Percentiles rank a stretch among this genome's conserved stretches.
phyloP scores from a whole-genome alignment of 64 coral and sea anemone species.

The Montipora efflorescens region DNA sequence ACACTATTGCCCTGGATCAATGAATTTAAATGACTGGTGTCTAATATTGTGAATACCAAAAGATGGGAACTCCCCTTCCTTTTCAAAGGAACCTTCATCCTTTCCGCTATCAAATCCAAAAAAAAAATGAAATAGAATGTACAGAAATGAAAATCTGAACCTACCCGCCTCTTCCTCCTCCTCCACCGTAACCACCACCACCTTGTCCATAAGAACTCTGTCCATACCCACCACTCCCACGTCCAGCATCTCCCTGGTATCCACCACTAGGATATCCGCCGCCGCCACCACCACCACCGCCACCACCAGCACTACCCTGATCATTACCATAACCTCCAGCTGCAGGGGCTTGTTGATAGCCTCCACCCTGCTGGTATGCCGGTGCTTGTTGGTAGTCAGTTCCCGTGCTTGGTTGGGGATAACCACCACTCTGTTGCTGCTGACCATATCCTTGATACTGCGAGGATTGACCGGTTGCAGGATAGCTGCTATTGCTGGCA shows the following conservation, averaged over 20 bases:
- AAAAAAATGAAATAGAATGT: not conserved
- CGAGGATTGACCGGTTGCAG: constrained; percentile 16
- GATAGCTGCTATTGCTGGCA: constrained; percentile 36
- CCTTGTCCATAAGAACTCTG: constrained; percentile 66
- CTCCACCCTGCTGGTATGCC: constrained; percentile 14
- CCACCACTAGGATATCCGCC: constrained; percentile 80
- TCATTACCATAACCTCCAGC: not conserved
- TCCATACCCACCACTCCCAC: constrained; percentile 31
- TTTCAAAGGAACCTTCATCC: not conserved
- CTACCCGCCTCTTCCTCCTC: constrained; percentile 90
- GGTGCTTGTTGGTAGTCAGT: constrained; percentile 68
- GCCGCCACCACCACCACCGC: not conserved
- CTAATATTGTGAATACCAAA: too few species aligned
- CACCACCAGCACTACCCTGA: constrained; percentile 28
- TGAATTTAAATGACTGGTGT: too few species aligned
- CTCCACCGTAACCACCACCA: constrained; percentile 28
- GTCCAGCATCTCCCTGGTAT: constrained; percentile 55
- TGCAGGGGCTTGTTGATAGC: constrained; percentile 23
- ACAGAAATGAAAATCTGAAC: constrained; percentile 39
- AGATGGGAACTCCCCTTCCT: not conserved
- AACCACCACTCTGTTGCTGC: constrained; percentile 53
- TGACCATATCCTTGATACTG: constrained; percentile 59
- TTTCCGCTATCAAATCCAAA: not conserved
- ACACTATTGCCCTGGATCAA: too few species aligned
- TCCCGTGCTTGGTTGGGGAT: constrained; percentile 30